Evolutionary conservation across 2,888 invertebrate species (phyloP), one percentile per base, ranked within the genome.

Genomic region (Arge pagana): DNA sequence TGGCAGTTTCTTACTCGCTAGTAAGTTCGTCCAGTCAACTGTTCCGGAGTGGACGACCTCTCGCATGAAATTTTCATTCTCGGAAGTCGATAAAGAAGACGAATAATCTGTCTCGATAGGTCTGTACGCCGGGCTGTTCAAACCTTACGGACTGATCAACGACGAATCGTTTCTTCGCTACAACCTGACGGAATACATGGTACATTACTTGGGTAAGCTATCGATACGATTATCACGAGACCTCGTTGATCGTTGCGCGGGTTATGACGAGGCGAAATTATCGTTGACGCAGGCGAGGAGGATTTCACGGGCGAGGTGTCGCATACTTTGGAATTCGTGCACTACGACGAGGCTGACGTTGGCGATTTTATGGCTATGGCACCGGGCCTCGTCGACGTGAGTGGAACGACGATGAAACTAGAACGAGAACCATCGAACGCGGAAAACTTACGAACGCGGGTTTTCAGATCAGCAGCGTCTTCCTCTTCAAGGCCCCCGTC

Each of bases 1-100:
- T 59, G 81, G 81, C 1, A 68, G 77, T 10, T 79, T 78, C 59
- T 63, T 77, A 13, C 57, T 79, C 43, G 77, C 77, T 51, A 64
- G 80, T 80, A 62, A 67, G 67, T 50, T n/a, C n/a, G n/a, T n/a
- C n/a, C n/a, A n/a, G n/a, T n/a, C n/a, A n/a, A n/a, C n/a, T n/a
- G n/a, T n/a, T n/a, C n/a, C n/a, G n/a, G n/a, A n/a, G n/a, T n/a
- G n/a, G n/a, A n/a, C n/a, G n/a, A n/a, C n/a, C n/a, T n/a, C n/a
- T n/a, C n/a, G n/a, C n/a, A n/a, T n/a, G n/a, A n/a, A n/a, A n/a
- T n/a, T n/a, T n/a, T n/a, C n/a, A n/a, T n/a, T n/a, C n/a, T n/a
- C n/a, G n/a, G n/a, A n/a, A n/a, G n/a, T n/a, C n/a, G n/a, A n/a
- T n/a, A n/a, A n/a, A n/a, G n/a, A n/a, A n/a, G n/a, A n/a, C n/a